Conservation (phyloP, 2,113 vertebrate genomes). For the Motacilla tschutschensis region DNA sequence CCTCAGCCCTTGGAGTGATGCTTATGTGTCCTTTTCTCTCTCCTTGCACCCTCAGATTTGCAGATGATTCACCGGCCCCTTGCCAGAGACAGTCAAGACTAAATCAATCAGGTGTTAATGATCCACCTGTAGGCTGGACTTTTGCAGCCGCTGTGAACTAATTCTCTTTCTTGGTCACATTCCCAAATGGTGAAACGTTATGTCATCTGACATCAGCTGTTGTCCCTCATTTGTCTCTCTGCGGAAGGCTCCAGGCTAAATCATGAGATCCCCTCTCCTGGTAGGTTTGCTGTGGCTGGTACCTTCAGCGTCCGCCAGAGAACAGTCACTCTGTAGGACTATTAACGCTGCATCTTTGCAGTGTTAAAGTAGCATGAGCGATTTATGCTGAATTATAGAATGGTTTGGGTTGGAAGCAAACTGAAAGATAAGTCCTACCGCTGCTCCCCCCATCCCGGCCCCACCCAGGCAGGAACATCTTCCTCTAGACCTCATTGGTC, state of each 20-base stretch:
- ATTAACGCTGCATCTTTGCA: not conserved
- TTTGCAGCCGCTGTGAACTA: not conserved
- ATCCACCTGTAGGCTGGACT: not conserved
- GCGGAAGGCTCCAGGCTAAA: not conserved
- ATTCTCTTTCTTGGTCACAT: not conserved
- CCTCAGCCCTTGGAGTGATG: not conserved
- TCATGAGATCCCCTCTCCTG: not conserved
- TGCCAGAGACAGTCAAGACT: not conserved
- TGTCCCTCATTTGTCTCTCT: not conserved
- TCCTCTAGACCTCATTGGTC: not conserved
- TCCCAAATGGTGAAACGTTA: accelerated
- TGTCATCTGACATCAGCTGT: not conserved
- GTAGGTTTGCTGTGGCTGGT: not conserved
- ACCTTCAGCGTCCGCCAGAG: not conserved
- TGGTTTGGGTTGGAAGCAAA: not conserved
- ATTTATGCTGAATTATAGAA: not conserved
- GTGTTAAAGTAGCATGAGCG: not conserved
- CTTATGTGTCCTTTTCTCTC: not conserved
- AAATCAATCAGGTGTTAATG: not conserved
- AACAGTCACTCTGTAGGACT: not conserved
- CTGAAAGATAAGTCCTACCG: too few species aligned
- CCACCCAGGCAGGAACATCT: not conserved
- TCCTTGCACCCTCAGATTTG: not conserved
- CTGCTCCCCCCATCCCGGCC: too few species aligned
- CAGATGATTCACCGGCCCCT: not conserved